Evolutionary conservation across 2,797 vertebrate genomes (phyloP), one percentile per base, ranked within the genome.

Genomic region (Vespertilio murinus): DNA sequence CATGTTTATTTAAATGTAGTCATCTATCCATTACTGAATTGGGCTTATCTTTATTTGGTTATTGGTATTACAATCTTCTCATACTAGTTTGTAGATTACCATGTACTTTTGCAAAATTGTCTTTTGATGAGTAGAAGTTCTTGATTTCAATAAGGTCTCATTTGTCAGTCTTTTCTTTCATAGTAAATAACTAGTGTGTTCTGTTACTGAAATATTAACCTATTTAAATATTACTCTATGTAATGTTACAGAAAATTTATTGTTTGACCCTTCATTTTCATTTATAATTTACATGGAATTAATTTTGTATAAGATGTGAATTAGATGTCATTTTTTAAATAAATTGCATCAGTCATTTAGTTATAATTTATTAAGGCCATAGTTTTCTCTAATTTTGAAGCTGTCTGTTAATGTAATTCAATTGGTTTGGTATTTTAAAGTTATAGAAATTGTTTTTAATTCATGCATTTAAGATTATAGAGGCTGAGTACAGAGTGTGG

Each of bases 261-360:
- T 49, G 6, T 82, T 83, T 85, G 16, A 81, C 12, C 2, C 67
- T 84, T 78, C 16, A 25, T 71, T 79, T 82, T 88, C 4, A 59
- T 61, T 89, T 89, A 75, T 74, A 28, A 80, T 90, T 4, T 9
- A 78, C 71, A 7, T 83, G 65, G 14, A 83, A 73, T 35, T 87
- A 47, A 73, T 83, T 90, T 65, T 59, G 3, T 59, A n/a, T 3
- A n/a, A 78, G 23, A 33, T 54, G 0, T 90, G 10, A 61, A 35
- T 87, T 90, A 65, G 22, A 82, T 82, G 23, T 90, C 38, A 52
- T 82, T 30, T 54, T 71, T 64, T 85, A 33, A 78, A 33, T 18
- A 77, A 77, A 54, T 40, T 13, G 10, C 25, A 67, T 2, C 59
- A 85, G 14, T 77, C 87, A 83, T 79, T 67, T 1, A 5, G 28